Evolutionary conservation across 2,113 vertebrate species (phyloP).

Genomic region (Arenaria interpres): DNA sequence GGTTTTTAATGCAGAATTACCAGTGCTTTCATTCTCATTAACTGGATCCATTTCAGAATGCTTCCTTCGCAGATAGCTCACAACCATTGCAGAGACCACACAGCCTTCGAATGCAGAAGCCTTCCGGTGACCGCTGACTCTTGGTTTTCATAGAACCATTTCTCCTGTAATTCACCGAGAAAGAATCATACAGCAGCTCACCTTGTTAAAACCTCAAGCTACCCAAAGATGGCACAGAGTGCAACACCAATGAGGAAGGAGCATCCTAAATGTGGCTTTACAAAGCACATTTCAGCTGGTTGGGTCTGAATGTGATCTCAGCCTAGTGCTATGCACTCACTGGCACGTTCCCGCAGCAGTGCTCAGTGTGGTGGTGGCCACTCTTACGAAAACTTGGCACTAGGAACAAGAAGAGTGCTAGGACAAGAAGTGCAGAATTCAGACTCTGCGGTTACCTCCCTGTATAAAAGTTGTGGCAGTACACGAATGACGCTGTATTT

Average conservation of each 20-base stretch:
- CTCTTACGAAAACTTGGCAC: background rate
- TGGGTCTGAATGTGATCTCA: background rate
- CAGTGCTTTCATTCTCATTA: background rate
- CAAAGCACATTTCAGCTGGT: background rate
- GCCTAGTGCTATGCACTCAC: background rate
- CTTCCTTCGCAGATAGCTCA: background rate
- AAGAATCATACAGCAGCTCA: background rate
- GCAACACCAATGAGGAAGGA: background rate
- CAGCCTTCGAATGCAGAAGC: background rate
- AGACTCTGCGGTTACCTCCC: no score
- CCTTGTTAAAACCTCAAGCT: background rate
- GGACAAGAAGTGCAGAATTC: background rate
- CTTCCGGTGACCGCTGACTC: background rate
- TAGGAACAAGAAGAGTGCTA: background rate
- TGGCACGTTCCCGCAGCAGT: background rate
- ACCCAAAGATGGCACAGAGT: background rate
- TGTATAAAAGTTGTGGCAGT: background rate
- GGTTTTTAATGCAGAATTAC: background rate
- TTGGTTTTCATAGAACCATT: background rate
- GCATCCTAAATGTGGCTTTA: background rate
- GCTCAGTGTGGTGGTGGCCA: background rate
- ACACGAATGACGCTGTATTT: background rate
- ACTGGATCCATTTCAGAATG: background rate
- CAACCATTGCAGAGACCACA: no score
- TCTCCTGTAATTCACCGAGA: background rate